Evolutionary conservation across 2,888 invertebrate genomes (phyloP), one percentile per base, ranked within the genome.

Genomic region (Drosophila hawaiiensis): DNA sequence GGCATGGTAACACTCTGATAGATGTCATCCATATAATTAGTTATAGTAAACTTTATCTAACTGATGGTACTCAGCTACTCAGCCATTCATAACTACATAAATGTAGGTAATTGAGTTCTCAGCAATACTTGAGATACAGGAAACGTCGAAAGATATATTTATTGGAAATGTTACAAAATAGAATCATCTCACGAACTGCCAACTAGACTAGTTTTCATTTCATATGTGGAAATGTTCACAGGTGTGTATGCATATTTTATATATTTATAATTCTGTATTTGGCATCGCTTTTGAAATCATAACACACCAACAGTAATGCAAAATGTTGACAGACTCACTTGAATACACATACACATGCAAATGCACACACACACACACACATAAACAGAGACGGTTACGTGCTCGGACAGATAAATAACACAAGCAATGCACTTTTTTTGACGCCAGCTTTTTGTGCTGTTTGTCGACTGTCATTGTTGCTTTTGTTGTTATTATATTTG

Each of bases 401-500:
- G 58, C 50, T 54, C 58, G 55, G 39, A 50, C 66, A 41, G 25
- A 67, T 74, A 75, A 74, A 76, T 61, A 80, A 61, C 55, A 52
- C 28, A 43, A 22, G 49, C 69, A 52, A 68, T 63, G 54, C 67
- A 61, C 50, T 64, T 74, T 75, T 68, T 76, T 73, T 66, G 68
- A 65, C 65, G 64, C 64, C 71, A 71, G 60, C 63, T 70, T 78
- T 74, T 66, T 71, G 39, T 78, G 58, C 47, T 49, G 60, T 78
- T 78, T 64, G 58, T 50, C 52, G 49, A 50, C 52, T 59, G 58
- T 53, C 43, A 28, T 55, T 64, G 53, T 66, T 29, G 53, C 47
- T 25, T 47, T 47, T 39, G 43, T 43, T 76, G 55, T 58, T 76
- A 59, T 69, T 78, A 56, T 73, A 37, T 60, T 73, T 84, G 80